Evolutionary conservation across 2,888 invertebrate genomes (phyloP).

Genomic region (Cancer borealis): DNA sequence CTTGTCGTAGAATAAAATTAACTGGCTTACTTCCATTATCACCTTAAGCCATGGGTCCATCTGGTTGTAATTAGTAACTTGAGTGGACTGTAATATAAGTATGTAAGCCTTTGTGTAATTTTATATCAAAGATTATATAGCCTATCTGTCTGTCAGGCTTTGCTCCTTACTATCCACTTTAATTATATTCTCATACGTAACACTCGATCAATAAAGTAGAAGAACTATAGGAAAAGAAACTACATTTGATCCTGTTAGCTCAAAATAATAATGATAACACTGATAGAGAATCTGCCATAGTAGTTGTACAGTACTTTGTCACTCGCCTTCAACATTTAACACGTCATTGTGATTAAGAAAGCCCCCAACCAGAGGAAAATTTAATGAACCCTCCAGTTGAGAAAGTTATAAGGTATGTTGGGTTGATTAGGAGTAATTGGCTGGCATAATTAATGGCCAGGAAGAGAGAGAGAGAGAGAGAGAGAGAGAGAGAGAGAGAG

Average conservation of each 20-base stretch:
- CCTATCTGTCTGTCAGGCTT: too few species aligned
- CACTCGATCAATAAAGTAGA: too few species aligned
- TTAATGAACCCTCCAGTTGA: constrained; percentile 21
- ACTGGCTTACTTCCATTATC: too few species aligned
- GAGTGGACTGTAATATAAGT: background rate
- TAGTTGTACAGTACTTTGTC: background rate
- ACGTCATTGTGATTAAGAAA: background rate
- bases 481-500: constrained; percentile 4
- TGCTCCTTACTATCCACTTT: too few species aligned
- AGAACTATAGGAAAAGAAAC: too few species aligned
- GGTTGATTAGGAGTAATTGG: constrained; percentile 34
- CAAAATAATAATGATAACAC: background rate
- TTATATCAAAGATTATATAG: background rate
- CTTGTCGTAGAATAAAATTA: too few species aligned
- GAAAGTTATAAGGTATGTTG: constrained; percentile 13
- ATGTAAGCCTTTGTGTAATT: background rate
- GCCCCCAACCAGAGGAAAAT: background rate
- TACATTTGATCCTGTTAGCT: background rate
- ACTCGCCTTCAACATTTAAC: background rate
- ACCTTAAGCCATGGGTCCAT: background rate
- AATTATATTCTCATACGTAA: background rate
- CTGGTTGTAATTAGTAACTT: background rate
- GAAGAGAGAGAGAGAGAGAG: background rate
- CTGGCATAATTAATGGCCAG: constrained; percentile 1
- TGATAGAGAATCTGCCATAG: too few species aligned